Evolutionary conservation across 1,140 invertebrate genomes (phyloP), one percentile per base, ranked within the genome.

Genomic region (Ericerus pela): DNA sequence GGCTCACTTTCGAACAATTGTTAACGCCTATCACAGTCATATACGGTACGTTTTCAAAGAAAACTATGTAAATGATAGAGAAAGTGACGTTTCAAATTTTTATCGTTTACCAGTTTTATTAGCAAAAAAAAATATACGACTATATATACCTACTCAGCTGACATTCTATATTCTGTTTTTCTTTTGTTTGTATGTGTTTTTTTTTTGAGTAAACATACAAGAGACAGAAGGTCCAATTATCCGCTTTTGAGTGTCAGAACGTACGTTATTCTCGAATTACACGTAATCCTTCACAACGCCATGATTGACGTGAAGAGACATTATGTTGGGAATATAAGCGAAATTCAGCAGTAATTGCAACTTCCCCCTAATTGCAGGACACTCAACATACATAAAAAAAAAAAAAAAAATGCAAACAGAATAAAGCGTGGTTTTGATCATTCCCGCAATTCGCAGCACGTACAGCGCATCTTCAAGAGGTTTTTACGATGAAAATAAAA

Each of bases 271-370:
- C 41, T 47, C 41, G 41, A 47, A 47, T 47, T 47, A 47, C 41
- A 47, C 41, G 11, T 22, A 47, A 47, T 47, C 41, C 41, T 47
- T 47, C 26, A 47, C 41, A 22, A 47, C 16, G 11, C 41, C 14
- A 24, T 47, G 41, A 47, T 47, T 47, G 41, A 47, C 41, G 41
- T 22, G 26, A 47, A 47, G 41, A 47, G 41, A 47, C 41, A 24
- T 47, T 47, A 47, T 47, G 41, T 47, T 24, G 41, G 41, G 41
- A 24, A 47, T 47, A 47, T 47, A 47, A 47, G 26, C 41, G 10
- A 24, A 47, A 47, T 47, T 47, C 41, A 10, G 22, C 41, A 24
- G 41, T 47, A 47, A 47, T 47, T 47, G 41, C 41, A 24, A 24
- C 26, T 16, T 47, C 26, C 16, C 41, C 41, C 41, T 47, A 14